Evolutionary conservation across 2,797 vertebrate genomes (phyloP).

Genomic region (Muscicapa comitata): DNA sequence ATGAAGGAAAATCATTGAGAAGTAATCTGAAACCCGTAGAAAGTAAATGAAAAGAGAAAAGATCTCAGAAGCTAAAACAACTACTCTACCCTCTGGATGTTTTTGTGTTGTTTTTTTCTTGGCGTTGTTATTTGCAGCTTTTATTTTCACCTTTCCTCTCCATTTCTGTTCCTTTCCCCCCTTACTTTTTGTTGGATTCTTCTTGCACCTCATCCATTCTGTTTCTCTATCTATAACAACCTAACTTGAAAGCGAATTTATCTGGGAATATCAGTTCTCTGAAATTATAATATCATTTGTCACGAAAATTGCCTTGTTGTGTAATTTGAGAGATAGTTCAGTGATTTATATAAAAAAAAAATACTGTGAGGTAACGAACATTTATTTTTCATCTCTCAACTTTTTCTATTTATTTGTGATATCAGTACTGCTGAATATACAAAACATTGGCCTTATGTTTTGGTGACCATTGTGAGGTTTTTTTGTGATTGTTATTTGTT

Average conservation of each 20-base stretch:
- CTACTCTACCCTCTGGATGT: background rate
- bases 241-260: background rate
- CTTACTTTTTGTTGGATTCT: background rate
- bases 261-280: background rate
- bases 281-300: background rate
- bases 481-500: background rate
- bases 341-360: background rate
- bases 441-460: background rate
- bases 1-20: background rate
- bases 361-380: background rate
- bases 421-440: background rate
- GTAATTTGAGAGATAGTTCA: background rate
- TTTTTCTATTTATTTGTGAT: background rate
- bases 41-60: background rate
- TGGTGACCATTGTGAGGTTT: fast-evolving
- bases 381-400: background rate
- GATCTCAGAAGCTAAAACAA: background rate
- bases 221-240: background rate
- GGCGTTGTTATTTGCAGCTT: background rate
- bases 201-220: background rate
- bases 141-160: background rate
- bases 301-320: background rate
- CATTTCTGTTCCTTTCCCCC: background rate
- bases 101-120: background rate
- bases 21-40: background rate